Percentiles rank a stretch among this genome's conserved stretches.
Conservation (phyloP, 2,888 invertebrate species). For the Atrina japonica region DNA sequence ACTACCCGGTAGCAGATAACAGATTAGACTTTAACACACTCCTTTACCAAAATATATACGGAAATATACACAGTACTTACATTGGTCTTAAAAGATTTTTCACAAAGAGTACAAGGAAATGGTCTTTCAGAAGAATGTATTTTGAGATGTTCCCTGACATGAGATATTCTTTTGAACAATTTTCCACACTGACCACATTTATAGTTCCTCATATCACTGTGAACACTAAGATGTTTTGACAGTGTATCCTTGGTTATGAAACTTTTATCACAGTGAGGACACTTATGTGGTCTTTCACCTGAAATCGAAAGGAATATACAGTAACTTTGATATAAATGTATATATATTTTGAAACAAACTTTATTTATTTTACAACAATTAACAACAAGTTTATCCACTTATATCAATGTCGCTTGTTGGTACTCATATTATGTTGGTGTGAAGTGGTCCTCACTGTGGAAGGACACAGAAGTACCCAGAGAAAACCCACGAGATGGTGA, state of each 20-base stretch:
- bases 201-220: constrained; percentile 74
- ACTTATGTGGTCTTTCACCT: constrained; percentile 76
- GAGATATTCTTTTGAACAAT: constrained; percentile 78
- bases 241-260: constrained; percentile 76
- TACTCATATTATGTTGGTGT: too few species aligned
- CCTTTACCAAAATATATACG: too few species aligned
- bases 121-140: constrained; percentile 75
- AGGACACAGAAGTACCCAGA: too few species aligned
- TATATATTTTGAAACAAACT: background rate
- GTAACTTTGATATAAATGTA: background rate
- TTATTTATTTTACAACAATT: too few species aligned
- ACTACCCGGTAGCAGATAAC: too few species aligned
- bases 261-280: constrained; percentile 70
- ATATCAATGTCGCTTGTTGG: too few species aligned
- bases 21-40: too few species aligned
- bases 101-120: constrained; percentile 73
- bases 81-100: constrained; percentile 76
- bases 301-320: background rate
- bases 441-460: too few species aligned
- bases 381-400: too few species aligned
- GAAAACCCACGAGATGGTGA: too few species aligned
- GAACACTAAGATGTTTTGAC: constrained; percentile 74
- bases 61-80: too few species aligned
- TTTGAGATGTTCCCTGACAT: constrained; percentile 77
- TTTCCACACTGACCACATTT: constrained; percentile 80